Conservation (phyloP, 2,888 invertebrate species). For the Diaperis boleti region DNA sequence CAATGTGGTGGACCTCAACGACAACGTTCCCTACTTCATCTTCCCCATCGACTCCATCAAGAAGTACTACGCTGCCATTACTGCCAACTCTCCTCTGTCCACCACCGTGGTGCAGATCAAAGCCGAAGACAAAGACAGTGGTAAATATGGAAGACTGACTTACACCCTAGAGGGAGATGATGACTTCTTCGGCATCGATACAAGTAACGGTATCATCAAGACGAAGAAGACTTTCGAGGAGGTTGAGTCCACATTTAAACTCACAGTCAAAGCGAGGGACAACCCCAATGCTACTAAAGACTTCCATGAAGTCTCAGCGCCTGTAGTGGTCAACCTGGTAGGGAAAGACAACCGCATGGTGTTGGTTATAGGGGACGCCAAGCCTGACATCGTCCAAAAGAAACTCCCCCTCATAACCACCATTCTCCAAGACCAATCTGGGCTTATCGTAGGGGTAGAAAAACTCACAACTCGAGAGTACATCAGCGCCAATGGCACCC, state of each 20-base stretch:
- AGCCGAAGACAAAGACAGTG: constrained; percentile 89
- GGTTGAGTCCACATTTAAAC: constrained; percentile 78
- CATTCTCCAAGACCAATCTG: constrained; percentile 79
- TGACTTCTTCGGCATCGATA: constrained; percentile 80
- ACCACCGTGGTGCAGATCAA: constrained; percentile 84
- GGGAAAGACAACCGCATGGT: constrained; percentile 82
- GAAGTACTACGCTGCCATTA: constrained; percentile 85
- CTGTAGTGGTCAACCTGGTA: constrained; percentile 83
- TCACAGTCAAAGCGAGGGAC: constrained; percentile 80
- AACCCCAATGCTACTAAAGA: constrained; percentile 76
- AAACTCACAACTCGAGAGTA: constrained; percentile 83
- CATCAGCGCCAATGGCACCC: constrained; percentile 79
- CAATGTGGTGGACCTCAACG: constrained; percentile 88
- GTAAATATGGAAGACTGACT: constrained; percentile 82
- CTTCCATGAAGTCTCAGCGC: constrained; percentile 74
- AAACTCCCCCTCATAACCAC: constrained; percentile 71
- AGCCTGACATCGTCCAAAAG: constrained; percentile 75
- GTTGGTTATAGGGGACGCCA: constrained; percentile 80
- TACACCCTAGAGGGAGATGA: constrained; percentile 70
- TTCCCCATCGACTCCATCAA: constrained; percentile 75
- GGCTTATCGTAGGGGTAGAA: constrained; percentile 84
- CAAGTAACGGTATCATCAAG: constrained; percentile 80
- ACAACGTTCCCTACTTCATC: constrained; percentile 87
- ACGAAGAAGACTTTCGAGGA: constrained; percentile 81
- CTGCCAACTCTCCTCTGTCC: constrained; percentile 79